A percentile compares a stretch with the other conserved stretches of the same genome.
Conservation (phyloP, 2,797 vertebrate species). For the Rhinatrema bivittatum region DNA sequence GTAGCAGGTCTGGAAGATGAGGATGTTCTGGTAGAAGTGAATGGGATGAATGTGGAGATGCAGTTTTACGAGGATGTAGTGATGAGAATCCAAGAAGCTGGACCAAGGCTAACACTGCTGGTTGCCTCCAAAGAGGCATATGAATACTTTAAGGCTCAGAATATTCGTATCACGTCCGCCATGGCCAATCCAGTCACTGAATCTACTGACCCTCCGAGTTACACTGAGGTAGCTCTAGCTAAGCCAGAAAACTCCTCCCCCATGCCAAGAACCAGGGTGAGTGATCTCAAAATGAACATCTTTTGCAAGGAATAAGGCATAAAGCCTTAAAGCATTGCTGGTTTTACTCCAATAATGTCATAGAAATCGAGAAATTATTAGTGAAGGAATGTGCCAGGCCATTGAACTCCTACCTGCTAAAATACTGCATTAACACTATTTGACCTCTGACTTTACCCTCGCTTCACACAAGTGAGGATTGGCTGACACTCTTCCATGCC, state of each 20-base stretch:
- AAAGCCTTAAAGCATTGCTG: no score
- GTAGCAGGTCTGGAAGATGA: slow-evolving; percentile 68
- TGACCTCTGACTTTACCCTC: no score
- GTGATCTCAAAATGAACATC: no score
- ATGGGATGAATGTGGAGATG: slow-evolving; percentile 64
- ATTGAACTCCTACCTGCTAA: no score
- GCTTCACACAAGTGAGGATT: no score
- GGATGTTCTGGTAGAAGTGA: slow-evolving; percentile 79
- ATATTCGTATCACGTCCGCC: slow-evolving; percentile 58
- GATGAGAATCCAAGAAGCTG: slow-evolving; percentile 57
- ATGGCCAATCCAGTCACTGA: slow-evolving; percentile 35
- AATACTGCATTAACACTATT: no score
- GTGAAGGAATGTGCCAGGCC: no score
- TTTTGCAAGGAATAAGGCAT: no score
- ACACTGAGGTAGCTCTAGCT: slow-evolving; percentile 3
- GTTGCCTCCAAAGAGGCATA: slow-evolving; percentile 69
- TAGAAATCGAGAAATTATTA: no score
- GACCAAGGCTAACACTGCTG: slow-evolving; percentile 61
- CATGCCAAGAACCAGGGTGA: no score
- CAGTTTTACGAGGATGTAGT: slow-evolving; percentile 71
- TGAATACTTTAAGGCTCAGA: slow-evolving; percentile 59
- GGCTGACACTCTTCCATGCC: no score
- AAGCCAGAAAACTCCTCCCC: slow-evolving; percentile 14
- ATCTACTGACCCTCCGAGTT: slow-evolving; percentile 11
- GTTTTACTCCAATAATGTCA: no score